Percentiles rank a stretch among this genome's conserved stretches.
These are phyloP conservation scores for Solenodon paradoxus DNA, from an alignment of 2,113 vertebrate species.

Conservation along the genomic window DNA sequence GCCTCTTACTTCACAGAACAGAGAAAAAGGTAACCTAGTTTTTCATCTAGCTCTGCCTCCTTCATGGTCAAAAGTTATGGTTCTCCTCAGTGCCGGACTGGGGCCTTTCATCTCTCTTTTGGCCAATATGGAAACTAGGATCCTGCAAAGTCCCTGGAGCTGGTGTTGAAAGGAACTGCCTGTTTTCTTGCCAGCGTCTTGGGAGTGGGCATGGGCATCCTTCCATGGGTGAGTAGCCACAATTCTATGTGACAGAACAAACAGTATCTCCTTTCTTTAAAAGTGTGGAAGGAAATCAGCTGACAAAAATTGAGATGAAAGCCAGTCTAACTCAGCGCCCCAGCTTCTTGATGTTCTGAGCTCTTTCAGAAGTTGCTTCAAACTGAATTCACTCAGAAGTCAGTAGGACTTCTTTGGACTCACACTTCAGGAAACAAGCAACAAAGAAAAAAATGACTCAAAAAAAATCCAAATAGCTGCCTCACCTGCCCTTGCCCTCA, in stretches of 20 bases:
- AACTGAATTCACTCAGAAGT: background rate
- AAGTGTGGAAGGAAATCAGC: background rate
- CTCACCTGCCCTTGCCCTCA: background rate
- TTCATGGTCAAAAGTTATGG: background rate
- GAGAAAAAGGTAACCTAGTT: background rate
- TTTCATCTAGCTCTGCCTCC: constrained; percentile 2
- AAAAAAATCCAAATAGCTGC: background rate
- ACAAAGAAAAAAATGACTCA: background rate
- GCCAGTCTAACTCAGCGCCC: background rate
- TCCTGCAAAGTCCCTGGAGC: background rate
- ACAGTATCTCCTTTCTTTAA: background rate
- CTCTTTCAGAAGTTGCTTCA: background rate
- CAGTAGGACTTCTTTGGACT: background rate
- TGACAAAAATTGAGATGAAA: background rate
- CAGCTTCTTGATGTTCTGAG: background rate
- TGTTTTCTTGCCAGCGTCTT: background rate
- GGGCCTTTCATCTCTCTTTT: background rate
- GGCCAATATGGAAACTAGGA: constrained; percentile 1
- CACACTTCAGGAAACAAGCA: background rate
- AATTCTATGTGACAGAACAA: background rate
- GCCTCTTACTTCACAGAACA: background rate
- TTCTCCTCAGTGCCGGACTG: background rate
- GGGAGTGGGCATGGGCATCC: background rate
- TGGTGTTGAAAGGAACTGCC: constrained; percentile 54
- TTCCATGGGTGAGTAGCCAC: background rate